Percentiles rank a stretch among this genome's conserved stretches.
These are phyloP conservation scores for Diadema setosum DNA, from an alignment of 35 echinoderm and acorn worm genomes.

Conservation along the genomic window DNA sequence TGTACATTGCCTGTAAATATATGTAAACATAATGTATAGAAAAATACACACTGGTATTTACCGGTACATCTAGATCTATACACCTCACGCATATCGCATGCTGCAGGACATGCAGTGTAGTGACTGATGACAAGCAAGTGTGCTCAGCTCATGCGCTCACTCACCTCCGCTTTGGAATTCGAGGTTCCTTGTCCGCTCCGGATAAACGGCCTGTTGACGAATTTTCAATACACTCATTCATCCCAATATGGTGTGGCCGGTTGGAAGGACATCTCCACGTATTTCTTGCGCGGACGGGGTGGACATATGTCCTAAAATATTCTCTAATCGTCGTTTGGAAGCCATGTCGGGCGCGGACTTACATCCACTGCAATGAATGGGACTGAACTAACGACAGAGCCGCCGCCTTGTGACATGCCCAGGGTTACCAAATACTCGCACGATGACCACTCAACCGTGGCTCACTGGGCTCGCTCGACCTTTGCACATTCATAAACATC, in stretches of 20 bases:
- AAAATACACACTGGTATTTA: too few species aligned
- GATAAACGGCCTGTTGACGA: not conserved
- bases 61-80: too few species aligned
- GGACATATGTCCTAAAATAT: conserved; percentile 21
- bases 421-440: too few species aligned
- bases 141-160: not conserved
- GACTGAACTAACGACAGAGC: too few species aligned
- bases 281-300: not conserved
- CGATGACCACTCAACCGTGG: too few species aligned
- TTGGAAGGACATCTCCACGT: not conserved
- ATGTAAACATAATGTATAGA: not conserved
- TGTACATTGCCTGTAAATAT: not conserved
- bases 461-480: too few species aligned
- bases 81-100: too few species aligned
- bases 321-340: not conserved
- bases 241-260: not conserved
- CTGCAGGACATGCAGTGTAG: not conserved
- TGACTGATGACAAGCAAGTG: not conserved
- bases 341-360: not conserved
- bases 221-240: not conserved
- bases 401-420: too few species aligned
- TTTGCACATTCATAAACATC: too few species aligned
- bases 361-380: not conserved
- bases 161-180: conserved; percentile 39
- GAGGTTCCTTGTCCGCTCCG: not conserved